Base-by-base conservation (phyloP, 2,888 invertebrate genomes). In the Phoenoteleia sp. region DNA sequence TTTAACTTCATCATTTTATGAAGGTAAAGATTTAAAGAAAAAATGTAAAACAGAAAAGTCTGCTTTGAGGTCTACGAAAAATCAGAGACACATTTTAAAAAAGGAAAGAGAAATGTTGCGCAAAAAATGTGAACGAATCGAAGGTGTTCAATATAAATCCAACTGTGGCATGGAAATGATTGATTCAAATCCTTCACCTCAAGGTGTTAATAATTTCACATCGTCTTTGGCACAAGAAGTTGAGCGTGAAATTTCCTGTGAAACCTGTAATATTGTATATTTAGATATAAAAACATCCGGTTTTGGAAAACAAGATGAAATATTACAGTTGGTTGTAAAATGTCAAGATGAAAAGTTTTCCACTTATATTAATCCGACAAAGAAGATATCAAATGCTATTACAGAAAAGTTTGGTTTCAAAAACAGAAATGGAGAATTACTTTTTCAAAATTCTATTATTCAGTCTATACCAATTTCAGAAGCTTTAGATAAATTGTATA, bases 361-460 rank as follows among this genome's bases (percentile, higher is more conserved):
- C 23, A 67, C 23, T 52, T 67, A 67, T 33, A 33, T 67, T 15
- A 67, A 67, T 67, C 52, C 66, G 27, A 66, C 66, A 54, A 60
- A 60, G 36, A 60, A 60, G 23, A 23, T 45, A n/a, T 39, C 62
- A 23, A 69, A 54, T 69, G 1, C 25, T 49, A 15, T 49, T 15
- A 49, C 45, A 17, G 19, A 67, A 49, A 69, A 52, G n/a, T 49
- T 21, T 25, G 52, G 60, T 9, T 62, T 62, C 2, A 15, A 62
- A 62, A 62, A 42, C 23, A 9, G 39, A 7, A 52, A 69, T 17
- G 69, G 54, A 2, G 69, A 69, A 49, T 52, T 67, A 25, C 21
- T 67, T 49, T 49, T 69, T 3, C 52, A 21, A 27, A 29, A 54
- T 17, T 25, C 6, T 54, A 27, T 11, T n/a, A 27, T 54, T 54